Evolutionary conservation across 2,888 invertebrate species (phyloP), one percentile per base, ranked within the genome.

Genomic region (Leptopilina syphax): DNA sequence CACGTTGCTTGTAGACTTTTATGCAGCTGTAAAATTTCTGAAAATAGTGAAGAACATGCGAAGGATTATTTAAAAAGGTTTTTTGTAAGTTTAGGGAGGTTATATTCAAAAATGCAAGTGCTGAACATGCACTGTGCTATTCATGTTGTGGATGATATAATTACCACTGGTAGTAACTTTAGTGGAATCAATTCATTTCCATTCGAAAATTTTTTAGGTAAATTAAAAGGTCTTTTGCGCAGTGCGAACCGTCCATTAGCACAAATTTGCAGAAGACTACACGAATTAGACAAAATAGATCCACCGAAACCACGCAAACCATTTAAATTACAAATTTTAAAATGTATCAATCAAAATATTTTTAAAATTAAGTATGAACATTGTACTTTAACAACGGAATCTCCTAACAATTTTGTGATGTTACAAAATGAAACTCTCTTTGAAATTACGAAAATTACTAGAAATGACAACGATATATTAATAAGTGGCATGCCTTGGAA

Each of bases 51-150:
- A 57, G 9, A 66, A 27, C 77, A 84, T 77, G 87, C 87, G 0
- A 80, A 83, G 10, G 27, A 65, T 1, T 84, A 87, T 27, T 78
- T 88, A 18, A n/a, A 57, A 13, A 77, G 81, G 47, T 90, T 89
- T 85, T 87, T 90, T 3, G 41, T 66, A 34, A 34, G 41, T 41
- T 10, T 66, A 34, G 34, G 66, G 13, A 13, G 9, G n/a, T 27
- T 76, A 10, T 24, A 76, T 5, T 70, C 76, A 44, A 13, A 63
- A 70, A 34, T 83, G 10, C 82, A 84, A 66, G 73, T 80, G 10
- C 63, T 82, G 8, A 83, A 83, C 65, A 70, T 82, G 10, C 84
- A 84, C 50, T 82, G 77, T 63, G 65, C 82, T n/a, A 34, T 12
- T 12, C 83, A 83, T 67, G 47, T 83, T n/a, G 68, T 76, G 18